Base-by-base conservation (phyloP, 2,888 invertebrate species). In the Volucella zonaria region DNA sequence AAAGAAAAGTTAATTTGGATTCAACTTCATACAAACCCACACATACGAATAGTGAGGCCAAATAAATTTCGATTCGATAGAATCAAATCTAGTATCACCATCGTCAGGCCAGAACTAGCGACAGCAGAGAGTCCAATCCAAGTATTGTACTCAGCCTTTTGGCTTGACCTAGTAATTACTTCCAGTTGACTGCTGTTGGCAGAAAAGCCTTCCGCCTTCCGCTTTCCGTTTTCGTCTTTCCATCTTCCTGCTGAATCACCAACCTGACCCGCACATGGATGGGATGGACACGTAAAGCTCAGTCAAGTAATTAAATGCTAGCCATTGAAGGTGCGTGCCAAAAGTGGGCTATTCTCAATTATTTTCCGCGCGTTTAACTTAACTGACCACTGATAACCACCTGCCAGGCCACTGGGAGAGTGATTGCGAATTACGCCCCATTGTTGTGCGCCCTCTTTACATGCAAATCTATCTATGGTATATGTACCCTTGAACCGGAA, bases 361-460 rank as follows among this genome's bases (percentile, higher is more conserved):
- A 85, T 85, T 85, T 85, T 80, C 85, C 75, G 85, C 75, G 85
- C 85, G 81, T 85, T 85, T 85, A 81, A 80, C 81, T 42, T 67
- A 81, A 85, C 85, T 73, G 67, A 85, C 74, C 78, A 83, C 71
- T 85, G 85, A 85, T 85, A 85, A 73, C 71, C 81, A 85, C 76
- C 81, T 85, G 85, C 81, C 85, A 85, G 52, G 58, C 43, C 18
- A 61, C 52, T 40, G 54, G 31, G 54, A 85, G 85, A 85, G 71
- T 85, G 85, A 85, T 85, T 76, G 62, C 76, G 14, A 15, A 73
- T 51, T 68, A 85, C 85, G 81, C 85, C 85, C 70, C 15, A 11
- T 18, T 67, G 64, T 68, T 10, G 14, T 31, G 61, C 11, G 47
- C 52, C 67, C 40, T 68, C 61, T n/a, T 14, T 56, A 67, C 43